These are phyloP conservation scores for Neopipo cinnamomea DNA, from an alignment of 2,113 vertebrate species.

Conservation along the genomic window DNA sequence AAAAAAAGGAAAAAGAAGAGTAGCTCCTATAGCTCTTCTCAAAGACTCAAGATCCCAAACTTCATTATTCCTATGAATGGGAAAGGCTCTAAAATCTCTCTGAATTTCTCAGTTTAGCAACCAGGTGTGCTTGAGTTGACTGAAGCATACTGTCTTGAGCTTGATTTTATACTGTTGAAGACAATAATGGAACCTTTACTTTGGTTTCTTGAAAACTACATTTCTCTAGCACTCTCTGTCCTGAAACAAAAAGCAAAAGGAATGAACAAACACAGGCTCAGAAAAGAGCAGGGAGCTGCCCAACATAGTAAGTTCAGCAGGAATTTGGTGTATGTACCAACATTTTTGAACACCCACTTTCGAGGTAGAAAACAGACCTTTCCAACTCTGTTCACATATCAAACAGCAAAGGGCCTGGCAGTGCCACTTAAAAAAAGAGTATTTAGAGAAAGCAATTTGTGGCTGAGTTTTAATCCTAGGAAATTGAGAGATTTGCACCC, in stretches of 20 bases:
- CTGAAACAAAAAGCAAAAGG: neutral
- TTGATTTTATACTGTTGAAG: neutral
- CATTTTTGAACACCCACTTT: neutral
- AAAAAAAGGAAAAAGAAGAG: neutral
- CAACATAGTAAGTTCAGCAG: neutral
- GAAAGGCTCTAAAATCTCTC: neutral
- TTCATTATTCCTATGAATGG: neutral
- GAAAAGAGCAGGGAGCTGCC: fast-evolving
- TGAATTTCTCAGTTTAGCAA: neutral
- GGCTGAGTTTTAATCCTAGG: neutral
- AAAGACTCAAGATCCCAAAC: neutral
- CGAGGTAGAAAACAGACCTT: neutral
- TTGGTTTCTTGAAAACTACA: neutral
- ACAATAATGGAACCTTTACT: neutral
- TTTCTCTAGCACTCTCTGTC: neutral
- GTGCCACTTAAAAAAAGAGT: neutral
- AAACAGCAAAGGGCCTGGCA: neutral
- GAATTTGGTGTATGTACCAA: neutral
- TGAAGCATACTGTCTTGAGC: neutral
- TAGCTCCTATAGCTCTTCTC: neutral
- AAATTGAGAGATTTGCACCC: neutral
- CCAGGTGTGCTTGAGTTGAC: neutral
- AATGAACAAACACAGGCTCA: neutral
- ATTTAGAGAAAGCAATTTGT: neutral
- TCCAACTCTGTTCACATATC: neutral